These are phyloP conservation scores for Ooceraea biroi DNA, from an alignment of 1,140 invertebrate species.

Conservation along the genomic window DNA sequence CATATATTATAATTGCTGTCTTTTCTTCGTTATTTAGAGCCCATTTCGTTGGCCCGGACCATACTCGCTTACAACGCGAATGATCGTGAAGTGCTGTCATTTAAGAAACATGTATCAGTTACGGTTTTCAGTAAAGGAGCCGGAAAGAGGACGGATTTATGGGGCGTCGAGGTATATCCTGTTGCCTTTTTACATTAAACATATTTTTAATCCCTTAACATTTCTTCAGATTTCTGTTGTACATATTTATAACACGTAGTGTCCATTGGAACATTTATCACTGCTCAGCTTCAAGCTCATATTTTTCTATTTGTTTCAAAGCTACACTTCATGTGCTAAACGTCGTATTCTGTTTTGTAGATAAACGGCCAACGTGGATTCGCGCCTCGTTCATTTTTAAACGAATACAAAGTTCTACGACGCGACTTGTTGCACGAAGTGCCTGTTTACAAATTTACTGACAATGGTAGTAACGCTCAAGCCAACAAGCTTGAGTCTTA, in stretches of 20 bases:
- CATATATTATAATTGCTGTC: conserved; percentile 50
- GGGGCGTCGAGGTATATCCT: conserved; percentile 89
- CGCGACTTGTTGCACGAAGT: conserved; percentile 82
- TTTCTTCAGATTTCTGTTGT: neutral
- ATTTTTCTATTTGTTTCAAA: neutral
- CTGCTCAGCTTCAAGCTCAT: neutral
- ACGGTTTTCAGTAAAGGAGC: conserved; percentile 91
- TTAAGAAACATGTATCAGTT: conserved; percentile 88
- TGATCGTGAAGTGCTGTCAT: conserved; percentile 88
- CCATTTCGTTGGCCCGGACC: conserved; percentile 89
- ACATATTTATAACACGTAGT: neutral
- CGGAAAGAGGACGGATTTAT: conserved; percentile 89
- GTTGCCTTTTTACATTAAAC: neutral
- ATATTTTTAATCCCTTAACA: conserved; percentile 20
- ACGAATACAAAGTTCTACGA: conserved; percentile 85
- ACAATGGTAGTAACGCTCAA: neutral
- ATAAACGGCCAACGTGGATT: conserved; percentile 91
- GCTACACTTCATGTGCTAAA: neutral
- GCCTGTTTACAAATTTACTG: conserved; percentile 82
- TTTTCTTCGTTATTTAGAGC: conserved; percentile 85
- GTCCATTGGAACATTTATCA: neutral
- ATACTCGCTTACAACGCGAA: conserved; percentile 87
- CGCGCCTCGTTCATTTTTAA: conserved; percentile 88
- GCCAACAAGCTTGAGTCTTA: neutral
- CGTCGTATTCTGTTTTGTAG: conserved; percentile 70